These are phyloP conservation scores for Telmatochromis brachygnathus DNA, from an alignment of 2,113 vertebrate genomes.

Conservation along the genomic window DNA sequence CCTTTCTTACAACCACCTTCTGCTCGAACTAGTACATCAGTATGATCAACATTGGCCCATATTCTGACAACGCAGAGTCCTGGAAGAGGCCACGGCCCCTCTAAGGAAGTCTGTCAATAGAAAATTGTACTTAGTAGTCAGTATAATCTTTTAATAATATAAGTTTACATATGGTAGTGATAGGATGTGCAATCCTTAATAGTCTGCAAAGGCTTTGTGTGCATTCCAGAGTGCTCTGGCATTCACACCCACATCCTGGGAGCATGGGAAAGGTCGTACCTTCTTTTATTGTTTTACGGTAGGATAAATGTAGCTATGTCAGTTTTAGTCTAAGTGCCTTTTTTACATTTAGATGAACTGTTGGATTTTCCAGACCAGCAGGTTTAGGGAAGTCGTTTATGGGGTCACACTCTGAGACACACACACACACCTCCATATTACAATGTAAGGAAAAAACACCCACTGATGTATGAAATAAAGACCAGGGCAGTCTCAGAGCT, in stretches of 20 bases:
- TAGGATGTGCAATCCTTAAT: neutral
- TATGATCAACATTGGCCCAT: neutral
- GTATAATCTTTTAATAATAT: neutral
- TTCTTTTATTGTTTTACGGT: neutral
- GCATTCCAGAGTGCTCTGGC: neutral
- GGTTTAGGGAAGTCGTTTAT: neutral
- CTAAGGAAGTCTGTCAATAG: neutral
- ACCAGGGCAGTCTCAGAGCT: no score
- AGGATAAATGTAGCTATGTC: neutral
- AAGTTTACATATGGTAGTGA: neutral
- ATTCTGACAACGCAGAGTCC: neutral
- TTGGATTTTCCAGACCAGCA: neutral
- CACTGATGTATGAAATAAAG: no score
- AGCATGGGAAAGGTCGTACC: neutral
- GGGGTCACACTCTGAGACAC: no score
- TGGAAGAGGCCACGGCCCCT: neutral
- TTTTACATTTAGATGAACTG: neutral
- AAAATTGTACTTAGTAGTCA: neutral
- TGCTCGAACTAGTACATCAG: neutral
- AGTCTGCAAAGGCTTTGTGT: neutral
- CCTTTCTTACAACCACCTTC: neutral
- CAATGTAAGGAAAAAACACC: no score
- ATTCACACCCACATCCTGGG: neutral
- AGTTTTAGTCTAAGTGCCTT: neutral
- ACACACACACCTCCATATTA: no score